A percentile compares a stretch with the other conserved stretches of the same genome.
Evolutionary conservation across 2,797 vertebrate species (phyloP).

Genomic region (Sebastes trivittatus): DNA sequence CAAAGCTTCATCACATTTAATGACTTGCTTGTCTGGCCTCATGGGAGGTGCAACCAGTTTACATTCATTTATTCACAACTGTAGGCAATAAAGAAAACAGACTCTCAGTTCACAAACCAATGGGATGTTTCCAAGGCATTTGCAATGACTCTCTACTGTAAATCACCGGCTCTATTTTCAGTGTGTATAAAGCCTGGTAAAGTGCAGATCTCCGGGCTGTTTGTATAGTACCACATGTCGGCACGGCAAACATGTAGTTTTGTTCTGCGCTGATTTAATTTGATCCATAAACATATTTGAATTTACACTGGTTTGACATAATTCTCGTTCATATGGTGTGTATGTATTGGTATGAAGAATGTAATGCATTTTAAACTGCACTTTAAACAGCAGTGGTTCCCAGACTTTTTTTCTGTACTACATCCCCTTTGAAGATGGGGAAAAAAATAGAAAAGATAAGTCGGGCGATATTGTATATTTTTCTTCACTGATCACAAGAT

Average conservation of each 20-base stretch:
- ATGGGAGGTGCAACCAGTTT: constrained; percentile 58
- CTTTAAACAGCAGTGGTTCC: neutral
- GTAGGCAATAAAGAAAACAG: constrained; percentile 19
- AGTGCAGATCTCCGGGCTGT: constrained; percentile 2
- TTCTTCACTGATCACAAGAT: neutral
- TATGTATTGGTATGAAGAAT: neutral
- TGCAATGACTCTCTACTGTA: constrained; percentile 7
- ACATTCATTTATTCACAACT: constrained; percentile 60
- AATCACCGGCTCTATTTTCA: neutral
- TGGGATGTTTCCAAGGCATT: constrained; percentile 31
- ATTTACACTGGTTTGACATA: neutral
- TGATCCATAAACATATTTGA: neutral
- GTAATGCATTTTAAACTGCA: neutral
- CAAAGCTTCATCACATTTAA: constrained; percentile 54
- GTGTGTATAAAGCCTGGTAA: neutral
- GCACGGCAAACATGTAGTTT: neutral
- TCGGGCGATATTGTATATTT: neutral
- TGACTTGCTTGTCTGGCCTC: constrained; percentile 35
- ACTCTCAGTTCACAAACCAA: constrained; percentile 30
- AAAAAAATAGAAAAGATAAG: neutral
- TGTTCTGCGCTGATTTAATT: neutral
- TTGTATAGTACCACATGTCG: constrained; percentile 9
- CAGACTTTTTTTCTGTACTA: neutral
- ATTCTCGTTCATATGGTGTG: neutral
- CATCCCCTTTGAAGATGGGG: neutral